These are phyloP conservation scores for Torymus tubicola DNA, from an alignment of 2,888 invertebrate species.

Conservation along the genomic window DNA sequence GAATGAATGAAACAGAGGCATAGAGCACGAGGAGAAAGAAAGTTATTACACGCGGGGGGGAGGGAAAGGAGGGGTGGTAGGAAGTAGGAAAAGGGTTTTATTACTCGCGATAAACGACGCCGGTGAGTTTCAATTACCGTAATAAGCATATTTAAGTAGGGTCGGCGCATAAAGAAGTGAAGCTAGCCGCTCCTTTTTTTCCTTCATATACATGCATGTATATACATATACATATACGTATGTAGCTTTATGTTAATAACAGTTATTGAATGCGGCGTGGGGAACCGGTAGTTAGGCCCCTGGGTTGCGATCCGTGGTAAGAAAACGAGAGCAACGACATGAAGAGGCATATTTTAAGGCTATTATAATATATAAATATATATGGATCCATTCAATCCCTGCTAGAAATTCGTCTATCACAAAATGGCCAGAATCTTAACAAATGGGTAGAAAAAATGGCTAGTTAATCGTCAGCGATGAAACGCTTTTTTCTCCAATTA, in stretches of 20 bases:
- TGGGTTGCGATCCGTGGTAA: not conserved
- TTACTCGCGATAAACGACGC: conserved; percentile 19
- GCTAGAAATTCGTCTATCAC: too few species aligned
- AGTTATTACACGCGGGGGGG: not conserved
- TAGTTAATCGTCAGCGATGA: too few species aligned
- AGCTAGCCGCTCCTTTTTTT: conserved; percentile 21
- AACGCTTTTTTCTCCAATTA: too few species aligned
- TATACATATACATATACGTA: too few species aligned
- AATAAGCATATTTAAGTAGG: conserved; percentile 27
- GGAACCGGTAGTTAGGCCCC: conserved; percentile 4
- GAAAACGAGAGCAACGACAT: not conserved
- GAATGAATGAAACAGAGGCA: too few species aligned
- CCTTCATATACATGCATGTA: not conserved
- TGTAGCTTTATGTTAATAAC: conserved; percentile 9
- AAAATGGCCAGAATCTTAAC: too few species aligned
- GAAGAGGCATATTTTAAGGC: not conserved
- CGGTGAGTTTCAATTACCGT: conserved; percentile 28
- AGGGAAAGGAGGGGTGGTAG: not conserved
- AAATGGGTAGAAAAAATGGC: too few species aligned
- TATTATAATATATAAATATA: not conserved
- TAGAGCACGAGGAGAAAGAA: not conserved
- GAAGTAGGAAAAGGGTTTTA: conserved; percentile 2
- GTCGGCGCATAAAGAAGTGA: not conserved
- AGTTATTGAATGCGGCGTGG: conserved; percentile 15
- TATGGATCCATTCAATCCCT: not conserved